These are phyloP conservation scores for Brachyptera risi DNA, from an alignment of 2,888 invertebrate species.

Conservation along the genomic window DNA sequence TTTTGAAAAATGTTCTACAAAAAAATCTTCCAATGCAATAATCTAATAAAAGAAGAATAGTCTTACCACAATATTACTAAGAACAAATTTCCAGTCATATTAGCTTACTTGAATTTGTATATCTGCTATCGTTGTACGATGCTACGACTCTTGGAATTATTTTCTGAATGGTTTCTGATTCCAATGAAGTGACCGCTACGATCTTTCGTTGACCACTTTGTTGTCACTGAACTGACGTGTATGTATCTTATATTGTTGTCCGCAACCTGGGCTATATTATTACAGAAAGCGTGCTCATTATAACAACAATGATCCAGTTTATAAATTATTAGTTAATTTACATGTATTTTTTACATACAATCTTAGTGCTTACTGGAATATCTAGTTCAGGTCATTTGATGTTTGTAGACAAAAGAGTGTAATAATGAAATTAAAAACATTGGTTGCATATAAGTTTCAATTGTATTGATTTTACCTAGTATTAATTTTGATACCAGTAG, in stretches of 20 bases:
- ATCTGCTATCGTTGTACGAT: too few relatives aligned
- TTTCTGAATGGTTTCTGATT: too few relatives aligned
- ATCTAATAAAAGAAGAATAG: neutral
- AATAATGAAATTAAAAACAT: constrained; percentile 27
- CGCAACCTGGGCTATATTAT: constrained; percentile 26
- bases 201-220: too few relatives aligned
- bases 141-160: too few relatives aligned
- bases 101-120: too few relatives aligned
- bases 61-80: neutral
- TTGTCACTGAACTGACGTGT: constrained; percentile 12
- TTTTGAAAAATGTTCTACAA: neutral
- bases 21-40: constrained; percentile 22
- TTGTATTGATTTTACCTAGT: too few relatives aligned
- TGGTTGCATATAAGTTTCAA: constrained; percentile 21
- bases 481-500: too few relatives aligned
- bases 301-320: neutral
- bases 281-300: constrained; percentile 19
- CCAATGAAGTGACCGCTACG: too few relatives aligned
- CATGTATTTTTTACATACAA: constrained; percentile 7
- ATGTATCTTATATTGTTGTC: constrained; percentile 7
- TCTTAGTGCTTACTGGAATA: constrained; percentile 26
- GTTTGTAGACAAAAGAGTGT: constrained; percentile 31
- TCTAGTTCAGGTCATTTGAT: constrained; percentile 29
- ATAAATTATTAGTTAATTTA: constrained; percentile 1
- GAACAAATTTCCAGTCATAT: too few relatives aligned